Percentiles rank a stretch among this genome's conserved stretches.
phyloP scores from a whole-genome alignment of 2,888 invertebrate species.

The Pammene aurita region DNA sequence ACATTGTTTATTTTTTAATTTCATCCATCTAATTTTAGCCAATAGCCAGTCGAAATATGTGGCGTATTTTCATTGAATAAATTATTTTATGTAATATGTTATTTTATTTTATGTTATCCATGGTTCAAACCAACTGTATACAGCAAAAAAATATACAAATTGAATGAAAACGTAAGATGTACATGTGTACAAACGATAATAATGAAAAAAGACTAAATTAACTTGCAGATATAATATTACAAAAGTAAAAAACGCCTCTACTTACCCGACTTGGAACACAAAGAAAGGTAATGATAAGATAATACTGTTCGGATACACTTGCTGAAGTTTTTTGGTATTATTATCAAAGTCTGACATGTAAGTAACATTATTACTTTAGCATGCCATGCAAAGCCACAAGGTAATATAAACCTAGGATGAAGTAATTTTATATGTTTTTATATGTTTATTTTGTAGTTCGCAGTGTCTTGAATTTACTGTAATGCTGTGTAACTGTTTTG shows the following conservation, averaged over 20 bases:
- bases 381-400: too few relatives aligned
- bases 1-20: slow-evolving; percentile 6
- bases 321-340: not conserved
- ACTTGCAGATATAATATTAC: not conserved
- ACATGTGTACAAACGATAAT: not conserved
- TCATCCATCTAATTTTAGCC: not conserved
- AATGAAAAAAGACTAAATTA: not conserved
- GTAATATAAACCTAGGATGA: too few relatives aligned
- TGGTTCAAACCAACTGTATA: not conserved
- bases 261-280: slow-evolving; percentile 1
- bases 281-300: not conserved
- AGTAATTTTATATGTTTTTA: too few relatives aligned
- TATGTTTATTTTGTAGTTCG: too few relatives aligned
- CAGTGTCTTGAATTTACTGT: too few relatives aligned
- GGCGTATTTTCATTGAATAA: not conserved
- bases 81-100: not conserved
- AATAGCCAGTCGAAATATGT: not conserved
- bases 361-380: too few relatives aligned
- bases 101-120: not conserved
- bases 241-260: slow-evolving; percentile 1
- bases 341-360: too few relatives aligned
- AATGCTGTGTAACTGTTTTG: too few relatives aligned
- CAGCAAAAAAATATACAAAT: not conserved
- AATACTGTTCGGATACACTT: slow-evolving; percentile 1
- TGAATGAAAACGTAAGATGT: not conserved